Conservation (phyloP, 37 sponge, comb jelly and placozoan species). For the Corticium candelabrum region DNA sequence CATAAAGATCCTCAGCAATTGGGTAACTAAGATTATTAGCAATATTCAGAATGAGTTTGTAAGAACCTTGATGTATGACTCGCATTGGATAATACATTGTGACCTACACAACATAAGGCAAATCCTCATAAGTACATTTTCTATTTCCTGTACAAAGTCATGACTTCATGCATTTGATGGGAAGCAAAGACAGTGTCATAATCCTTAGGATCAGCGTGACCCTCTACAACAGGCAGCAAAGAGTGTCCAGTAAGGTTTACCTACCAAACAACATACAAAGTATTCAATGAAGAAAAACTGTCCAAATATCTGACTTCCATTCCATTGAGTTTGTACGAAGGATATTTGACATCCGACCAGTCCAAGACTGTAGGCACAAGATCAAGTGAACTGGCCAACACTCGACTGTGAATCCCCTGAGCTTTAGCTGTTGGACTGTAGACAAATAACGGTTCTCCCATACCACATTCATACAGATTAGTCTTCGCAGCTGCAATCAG, state of each 20-base stretch:
- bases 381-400: constrained; percentile 41
- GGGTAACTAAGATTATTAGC: constrained; percentile 54
- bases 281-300: too few relatives aligned
- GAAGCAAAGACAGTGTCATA: constrained; percentile 57
- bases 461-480: constrained; percentile 71
- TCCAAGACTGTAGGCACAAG: constrained; percentile 61
- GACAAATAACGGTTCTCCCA: constrained; percentile 49
- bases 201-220: constrained; percentile 15
- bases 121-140: background rate
- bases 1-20: constrained; percentile 48
- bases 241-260: constrained; percentile 27
- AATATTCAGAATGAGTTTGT: constrained; percentile 56
- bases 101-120: constrained; percentile 1
- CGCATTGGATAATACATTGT: constrained; percentile 83
- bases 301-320: background rate
- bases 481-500: constrained; percentile 32
- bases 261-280: too few relatives aligned
- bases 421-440: constrained; percentile 30
- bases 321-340: constrained; percentile 31
- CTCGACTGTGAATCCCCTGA: constrained; percentile 42
- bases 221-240: constrained; percentile 40
- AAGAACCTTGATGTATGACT: constrained; percentile 28
- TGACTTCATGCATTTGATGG: constrained; percentile 49
- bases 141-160: background rate
- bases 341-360: constrained; percentile 48